These are phyloP conservation scores for Solenodon paradoxus DNA, from an alignment of 2,113 vertebrate genomes.

Conservation along the genomic window DNA sequence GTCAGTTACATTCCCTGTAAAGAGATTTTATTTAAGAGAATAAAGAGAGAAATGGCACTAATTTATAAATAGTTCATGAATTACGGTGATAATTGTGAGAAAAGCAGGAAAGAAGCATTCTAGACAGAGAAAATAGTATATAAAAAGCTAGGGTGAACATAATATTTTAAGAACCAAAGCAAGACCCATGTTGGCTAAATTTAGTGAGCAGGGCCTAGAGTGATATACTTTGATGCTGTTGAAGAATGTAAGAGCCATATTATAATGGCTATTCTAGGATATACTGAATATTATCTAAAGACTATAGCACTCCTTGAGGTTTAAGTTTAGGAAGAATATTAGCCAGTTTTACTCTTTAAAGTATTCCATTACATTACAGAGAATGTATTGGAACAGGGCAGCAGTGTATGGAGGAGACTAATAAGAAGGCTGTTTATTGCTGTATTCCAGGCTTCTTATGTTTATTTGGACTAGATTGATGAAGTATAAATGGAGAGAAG, in stretches of 20 bases:
- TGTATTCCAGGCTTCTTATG: background rate
- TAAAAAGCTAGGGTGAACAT: background rate
- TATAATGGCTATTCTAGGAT: background rate
- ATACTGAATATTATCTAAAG: background rate
- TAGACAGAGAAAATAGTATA: background rate
- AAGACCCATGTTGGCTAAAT: background rate
- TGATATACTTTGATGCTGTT: background rate
- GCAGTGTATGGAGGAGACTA: background rate
- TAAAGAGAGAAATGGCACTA: background rate
- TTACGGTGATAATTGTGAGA: background rate
- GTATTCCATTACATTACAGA: background rate
- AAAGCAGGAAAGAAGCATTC: background rate
- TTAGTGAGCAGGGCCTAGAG: background rate
- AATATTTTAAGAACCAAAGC: background rate
- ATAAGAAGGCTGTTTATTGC: background rate
- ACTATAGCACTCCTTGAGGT: background rate
- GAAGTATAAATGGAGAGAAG: background rate
- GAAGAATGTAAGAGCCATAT: background rate
- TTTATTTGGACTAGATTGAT: background rate
- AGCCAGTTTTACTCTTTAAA: background rate
- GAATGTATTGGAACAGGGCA: background rate
- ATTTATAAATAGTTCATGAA: background rate
- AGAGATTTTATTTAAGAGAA: background rate
- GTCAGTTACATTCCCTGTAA: background rate
- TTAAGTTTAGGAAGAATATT: background rate